Evolutionary conservation across 2,113 vertebrate genomes (phyloP).

Genomic region (Sinocyclocheilus maitianheensis): DNA sequence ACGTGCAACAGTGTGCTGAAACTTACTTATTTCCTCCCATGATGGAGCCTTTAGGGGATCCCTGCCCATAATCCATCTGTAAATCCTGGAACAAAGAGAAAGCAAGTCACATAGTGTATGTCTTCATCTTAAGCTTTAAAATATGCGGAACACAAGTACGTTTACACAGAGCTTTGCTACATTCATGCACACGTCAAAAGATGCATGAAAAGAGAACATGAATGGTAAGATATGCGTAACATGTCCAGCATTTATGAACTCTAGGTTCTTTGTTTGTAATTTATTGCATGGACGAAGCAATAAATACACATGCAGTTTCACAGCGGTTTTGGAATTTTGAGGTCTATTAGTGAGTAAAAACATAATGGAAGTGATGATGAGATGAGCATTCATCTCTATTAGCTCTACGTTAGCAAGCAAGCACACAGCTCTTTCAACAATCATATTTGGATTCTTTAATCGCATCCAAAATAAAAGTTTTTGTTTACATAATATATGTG

Average conservation of each 20-base stretch:
- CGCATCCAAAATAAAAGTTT: too few relatives aligned
- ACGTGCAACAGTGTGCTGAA: neutral
- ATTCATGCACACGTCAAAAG: conserved; percentile 18
- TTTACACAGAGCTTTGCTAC: neutral
- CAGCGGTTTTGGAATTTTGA: too few relatives aligned
- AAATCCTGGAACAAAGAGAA: conserved; percentile 75
- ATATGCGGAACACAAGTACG: neutral
- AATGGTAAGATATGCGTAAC: neutral
- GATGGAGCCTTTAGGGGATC: conserved; percentile 79
- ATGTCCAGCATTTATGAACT: neutral
- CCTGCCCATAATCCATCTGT: conserved; percentile 82
- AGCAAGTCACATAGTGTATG: neutral
- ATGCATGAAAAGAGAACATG: conserved; percentile 4
- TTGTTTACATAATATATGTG: too few relatives aligned
- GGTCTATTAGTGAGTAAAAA: conserved; percentile 2
- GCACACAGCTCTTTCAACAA: neutral
- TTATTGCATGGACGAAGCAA: too few relatives aligned
- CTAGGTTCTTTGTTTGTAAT: neutral
- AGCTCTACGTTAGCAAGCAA: conserved; percentile 15
- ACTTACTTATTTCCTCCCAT: conserved; percentile 87
- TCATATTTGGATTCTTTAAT: neutral
- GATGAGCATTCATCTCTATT: conserved; percentile 14
- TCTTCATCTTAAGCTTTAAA: neutral
- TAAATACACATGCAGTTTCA: neutral
- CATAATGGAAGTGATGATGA: neutral